Conservation (phyloP, 2,888 invertebrate species). For the Melolontha melolontha region DNA sequence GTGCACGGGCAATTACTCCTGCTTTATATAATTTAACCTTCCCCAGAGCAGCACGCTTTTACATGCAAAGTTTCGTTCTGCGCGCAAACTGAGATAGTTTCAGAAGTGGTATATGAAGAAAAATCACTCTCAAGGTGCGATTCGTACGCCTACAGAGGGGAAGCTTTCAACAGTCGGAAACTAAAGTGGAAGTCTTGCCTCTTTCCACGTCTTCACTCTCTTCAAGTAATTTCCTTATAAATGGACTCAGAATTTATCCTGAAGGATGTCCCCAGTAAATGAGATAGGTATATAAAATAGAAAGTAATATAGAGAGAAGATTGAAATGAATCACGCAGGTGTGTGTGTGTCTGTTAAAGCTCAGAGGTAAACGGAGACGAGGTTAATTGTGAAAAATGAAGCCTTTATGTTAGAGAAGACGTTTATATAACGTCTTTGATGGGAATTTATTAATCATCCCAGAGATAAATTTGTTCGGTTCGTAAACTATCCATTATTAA, state of each 20-base stretch:
- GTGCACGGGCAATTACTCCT: slow-evolving; percentile 35
- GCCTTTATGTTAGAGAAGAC: neutral
- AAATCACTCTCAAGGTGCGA: slow-evolving; percentile 32
- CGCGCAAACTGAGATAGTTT: slow-evolving; percentile 32
- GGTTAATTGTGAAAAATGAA: slow-evolving; percentile 33
- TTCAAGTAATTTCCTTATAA: neutral
- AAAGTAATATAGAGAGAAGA: slow-evolving; percentile 21
- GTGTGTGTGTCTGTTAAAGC: neutral
- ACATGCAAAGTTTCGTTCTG: slow-evolving; percentile 30
- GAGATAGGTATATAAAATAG: slow-evolving; percentile 27
- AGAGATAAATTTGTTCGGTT: slow-evolving; percentile 14
- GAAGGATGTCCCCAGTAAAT: slow-evolving; percentile 15
- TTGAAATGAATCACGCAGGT: neutral
- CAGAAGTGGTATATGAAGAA: slow-evolving; percentile 33
- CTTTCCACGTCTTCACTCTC: neutral
- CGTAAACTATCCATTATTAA: neutral
- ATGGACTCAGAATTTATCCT: slow-evolving; percentile 17
- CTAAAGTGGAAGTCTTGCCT: neutral
- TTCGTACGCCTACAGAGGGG: slow-evolving; percentile 5
- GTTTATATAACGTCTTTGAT: neutral
- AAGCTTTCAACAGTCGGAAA: neutral
- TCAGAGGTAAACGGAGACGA: slow-evolving; percentile 2
- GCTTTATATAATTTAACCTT: slow-evolving; percentile 38
- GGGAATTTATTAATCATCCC: slow-evolving; percentile 25
- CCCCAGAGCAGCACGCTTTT: slow-evolving; percentile 25